Conservation (phyloP, 1,140 invertebrate species). For the Lepidotrigona ventralis region DNA sequence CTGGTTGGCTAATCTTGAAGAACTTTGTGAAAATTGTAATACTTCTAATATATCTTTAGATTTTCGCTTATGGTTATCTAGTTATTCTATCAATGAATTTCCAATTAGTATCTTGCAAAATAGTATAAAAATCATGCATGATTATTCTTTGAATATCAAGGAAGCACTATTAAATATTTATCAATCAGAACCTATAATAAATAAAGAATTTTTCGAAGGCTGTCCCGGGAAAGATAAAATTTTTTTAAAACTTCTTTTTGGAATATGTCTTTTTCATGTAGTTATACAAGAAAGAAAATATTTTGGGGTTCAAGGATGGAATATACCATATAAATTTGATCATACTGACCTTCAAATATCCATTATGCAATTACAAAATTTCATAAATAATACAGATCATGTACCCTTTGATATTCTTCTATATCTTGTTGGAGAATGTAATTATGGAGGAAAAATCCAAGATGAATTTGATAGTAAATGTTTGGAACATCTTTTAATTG, state of each 20-base stretch:
- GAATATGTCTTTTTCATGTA: conserved; percentile 87
- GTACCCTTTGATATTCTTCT: conserved; percentile 83
- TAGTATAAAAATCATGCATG: conserved; percentile 85
- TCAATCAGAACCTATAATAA: conserved; percentile 79
- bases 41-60: conserved; percentile 78
- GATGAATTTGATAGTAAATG: conserved; percentile 84
- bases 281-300: conserved; percentile 84
- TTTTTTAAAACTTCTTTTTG: conserved; percentile 84
- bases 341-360: conserved; percentile 86
- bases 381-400: conserved; percentile 75
- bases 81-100: conserved; percentile 82
- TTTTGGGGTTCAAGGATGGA: conserved; percentile 86
- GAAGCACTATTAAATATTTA: conserved; percentile 84
- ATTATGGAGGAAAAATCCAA: conserved; percentile 87
- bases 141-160: conserved; percentile 83
- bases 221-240: conserved; percentile 72
- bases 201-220: conserved; percentile 77
- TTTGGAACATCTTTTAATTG: conserved; percentile 81
- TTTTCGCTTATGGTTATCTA: conserved; percentile 88
- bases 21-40: conserved; percentile 81
- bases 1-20: conserved; percentile 81
- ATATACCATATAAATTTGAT: conserved; percentile 87
- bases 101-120: conserved; percentile 85
- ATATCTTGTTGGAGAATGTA: conserved; percentile 86
- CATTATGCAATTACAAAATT: conserved; percentile 82